Base-by-base conservation (phyloP, 2,113 vertebrate genomes). In the Salvelinus sp. region DNA sequence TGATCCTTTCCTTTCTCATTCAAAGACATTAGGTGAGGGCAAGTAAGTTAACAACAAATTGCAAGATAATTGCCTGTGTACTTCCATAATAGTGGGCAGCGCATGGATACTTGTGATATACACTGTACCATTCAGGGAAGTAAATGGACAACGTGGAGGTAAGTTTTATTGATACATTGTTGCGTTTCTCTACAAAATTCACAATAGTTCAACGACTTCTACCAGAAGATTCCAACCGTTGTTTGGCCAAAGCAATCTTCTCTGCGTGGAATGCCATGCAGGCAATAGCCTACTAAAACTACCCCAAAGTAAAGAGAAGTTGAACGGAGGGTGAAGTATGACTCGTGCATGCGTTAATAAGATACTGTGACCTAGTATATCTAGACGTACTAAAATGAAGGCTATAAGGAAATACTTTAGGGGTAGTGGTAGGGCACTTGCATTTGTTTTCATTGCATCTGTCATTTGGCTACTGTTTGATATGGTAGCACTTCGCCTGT, bases 401-500 rank as follows among this genome's bases (percentile, higher is more conserved):
- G 83, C 75, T 70, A 93, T 96, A 28, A 91, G 93, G 82, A 94
- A 93, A 86, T 94, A 96, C 85, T 92, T 96, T 68, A 91, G 95
- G 86, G 96, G 95, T 60, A 96, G 96, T 81, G 95, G 95, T 77
- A 88, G 96, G 84, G 93, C 95, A 16, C 91, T 98, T 6, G 95
- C 93, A 0, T 94, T 97, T 57, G 94, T 98, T 73, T 96, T 97
- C 79, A 87, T 87, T 6, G 96, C 96, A 48, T 98, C 97, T 60
- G 90, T 98, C 79, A 79, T 95, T 50, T 98, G 97, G 97, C 85
- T 98, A 65, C 91, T 98, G 65, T 95, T 98, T 84, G 96, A 98
- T 90, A 97, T 98, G 93, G 96, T 95, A 83, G 96, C 95, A n/a
- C 94, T 98, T 16, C 92, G 93, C 70, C 47, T 97, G 4, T 97